Evolutionary conservation across 2,797 vertebrate species (phyloP), one percentile per base, ranked within the genome.

Genomic region (Parauchenoglanis punctatus): DNA sequence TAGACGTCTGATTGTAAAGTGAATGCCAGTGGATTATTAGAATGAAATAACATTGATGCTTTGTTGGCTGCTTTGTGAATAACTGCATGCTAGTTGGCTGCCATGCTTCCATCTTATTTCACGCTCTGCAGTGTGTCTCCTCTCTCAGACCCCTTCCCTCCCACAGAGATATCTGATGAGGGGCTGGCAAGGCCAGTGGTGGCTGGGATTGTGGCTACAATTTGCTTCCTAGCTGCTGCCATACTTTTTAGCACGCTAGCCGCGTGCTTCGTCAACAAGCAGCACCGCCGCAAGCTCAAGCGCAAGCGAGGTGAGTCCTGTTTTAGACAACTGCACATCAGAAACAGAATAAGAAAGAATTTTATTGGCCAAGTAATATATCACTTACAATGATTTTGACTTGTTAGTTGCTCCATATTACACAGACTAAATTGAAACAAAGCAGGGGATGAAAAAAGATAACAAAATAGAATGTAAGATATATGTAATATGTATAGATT

Each of bases 241-340:
- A 96, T 99, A 91, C 96, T 99, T 87, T 99, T 99, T 93, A 99
- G 99, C 95, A 99, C 99, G 25, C 96, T 99, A 56, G 98, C 99
- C 0, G 99, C 98, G 91, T 99, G 98, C 95, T 99, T 99, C 73
- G 99, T 99, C 93, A 99, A 99, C 94, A 98, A 98, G 93, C 98
- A 99, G 93, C 97, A 99, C 90, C 97, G 98, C 78, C 98, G 97
- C 92, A 99, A 99, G 94, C 97, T 99, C 91, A 99, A 99, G 91
- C 97, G 98, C 91, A 99, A 99, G 95, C 97, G 98, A 97, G 98
- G 99, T 99, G 91, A 92, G 96, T 90, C 63, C 12, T 65, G 35
- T 31, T 44, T 76, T 25, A 15, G 28, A 52, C 5, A 15, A 35
- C 52, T 10, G 52, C 31, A 56, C n/a, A 49, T 10, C 23, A 8